Conservation (phyloP, 53 echinoderm and acorn worm species). For the Holothuria leucospilota region DNA sequence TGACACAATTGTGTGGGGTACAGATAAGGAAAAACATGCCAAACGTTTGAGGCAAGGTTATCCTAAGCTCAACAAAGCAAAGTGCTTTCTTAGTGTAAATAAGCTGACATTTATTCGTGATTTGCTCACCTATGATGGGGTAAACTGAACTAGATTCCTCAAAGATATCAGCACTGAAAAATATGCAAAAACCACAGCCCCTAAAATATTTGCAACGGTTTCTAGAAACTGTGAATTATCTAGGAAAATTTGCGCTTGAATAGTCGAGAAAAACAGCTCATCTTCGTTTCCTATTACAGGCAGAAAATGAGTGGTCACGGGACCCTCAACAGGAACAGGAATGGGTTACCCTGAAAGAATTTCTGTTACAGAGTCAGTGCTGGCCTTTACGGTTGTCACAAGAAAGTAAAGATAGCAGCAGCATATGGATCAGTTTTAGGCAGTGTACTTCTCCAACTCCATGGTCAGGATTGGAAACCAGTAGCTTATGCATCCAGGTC, state of each 20-base stretch:
- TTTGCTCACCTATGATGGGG: conserved; percentile 55
- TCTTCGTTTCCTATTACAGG: conserved; percentile 53
- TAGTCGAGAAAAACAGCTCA: conserved; percentile 62
- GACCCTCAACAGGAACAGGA: conserved; percentile 41
- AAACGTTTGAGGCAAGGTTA: conserved; percentile 63
- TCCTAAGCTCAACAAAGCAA: conserved; percentile 70
- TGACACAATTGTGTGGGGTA: conserved; percentile 64
- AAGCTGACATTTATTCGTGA: conserved; percentile 67
- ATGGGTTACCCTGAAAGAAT: conserved; percentile 46
- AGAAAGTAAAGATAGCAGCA: conserved; percentile 34
- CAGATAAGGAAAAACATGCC: conserved; percentile 69
- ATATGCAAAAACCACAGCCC: conserved; percentile 68
- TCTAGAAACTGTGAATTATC: conserved; percentile 64
- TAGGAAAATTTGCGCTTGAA: conserved; percentile 66
- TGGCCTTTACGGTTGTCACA: conserved; percentile 43
- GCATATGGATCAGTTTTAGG: conserved; percentile 60
- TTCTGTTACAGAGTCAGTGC: conserved; percentile 59
- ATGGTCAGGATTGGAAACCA: conserved; percentile 55
- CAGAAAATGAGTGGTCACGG: conserved; percentile 65
- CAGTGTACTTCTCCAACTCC: conserved; percentile 56
- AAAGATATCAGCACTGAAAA: conserved; percentile 67
- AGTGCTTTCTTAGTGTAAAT: conserved; percentile 62
- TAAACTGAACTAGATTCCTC: conserved; percentile 60
- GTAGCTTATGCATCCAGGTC: conserved; percentile 67
- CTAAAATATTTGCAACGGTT: conserved; percentile 32